A percentile compares a stretch with the other conserved stretches of the same genome.
Evolutionary conservation across 2,888 invertebrate genomes (phyloP).

Genomic region (Subacronicta megacephala): DNA sequence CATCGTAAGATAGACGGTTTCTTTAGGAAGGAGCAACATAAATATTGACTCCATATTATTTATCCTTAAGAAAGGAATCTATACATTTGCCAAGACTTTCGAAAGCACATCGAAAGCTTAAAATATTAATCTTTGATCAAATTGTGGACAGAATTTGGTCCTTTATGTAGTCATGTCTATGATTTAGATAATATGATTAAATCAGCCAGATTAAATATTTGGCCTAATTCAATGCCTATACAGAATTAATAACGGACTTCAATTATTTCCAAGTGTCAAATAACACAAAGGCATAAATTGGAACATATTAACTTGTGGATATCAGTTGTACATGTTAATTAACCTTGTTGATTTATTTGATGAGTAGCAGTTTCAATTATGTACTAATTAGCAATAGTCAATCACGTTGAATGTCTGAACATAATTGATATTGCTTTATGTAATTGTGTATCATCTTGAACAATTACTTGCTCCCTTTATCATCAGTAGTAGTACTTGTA

Average conservation of each 20-base stretch:
- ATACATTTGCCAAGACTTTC: too few species aligned
- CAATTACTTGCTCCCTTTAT: neutral
- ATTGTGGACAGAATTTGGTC: neutral
- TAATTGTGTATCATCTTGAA: conserved; percentile 19
- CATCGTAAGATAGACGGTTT: too few species aligned
- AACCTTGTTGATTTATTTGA: conserved; percentile 67
- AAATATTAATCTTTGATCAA: too few species aligned
- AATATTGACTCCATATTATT: too few species aligned
- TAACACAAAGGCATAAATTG: conserved; percentile 32
- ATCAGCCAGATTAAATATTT: neutral
- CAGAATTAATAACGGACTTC: conserved; percentile 11
- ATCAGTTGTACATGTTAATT: conserved; percentile 56
- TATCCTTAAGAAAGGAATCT: too few species aligned
- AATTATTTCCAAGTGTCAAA: conserved; percentile 24
- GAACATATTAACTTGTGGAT: conserved; percentile 42
- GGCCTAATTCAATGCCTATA: conserved; percentile 5
- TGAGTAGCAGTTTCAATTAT: conserved; percentile 61
- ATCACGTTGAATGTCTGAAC: conserved; percentile 40
- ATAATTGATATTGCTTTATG: conserved; percentile 43
- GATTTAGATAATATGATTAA: conserved; percentile 9
- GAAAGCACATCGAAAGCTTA: too few species aligned
- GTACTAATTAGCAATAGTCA: conserved; percentile 61
- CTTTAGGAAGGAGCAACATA: too few species aligned
- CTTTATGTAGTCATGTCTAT: neutral
- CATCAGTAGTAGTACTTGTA: too few species aligned